A percentile compares a stretch with the other conserved stretches of the same genome.
Evolutionary conservation across 2,888 invertebrate genomes (phyloP).

Genomic region (Torymus auratus): DNA sequence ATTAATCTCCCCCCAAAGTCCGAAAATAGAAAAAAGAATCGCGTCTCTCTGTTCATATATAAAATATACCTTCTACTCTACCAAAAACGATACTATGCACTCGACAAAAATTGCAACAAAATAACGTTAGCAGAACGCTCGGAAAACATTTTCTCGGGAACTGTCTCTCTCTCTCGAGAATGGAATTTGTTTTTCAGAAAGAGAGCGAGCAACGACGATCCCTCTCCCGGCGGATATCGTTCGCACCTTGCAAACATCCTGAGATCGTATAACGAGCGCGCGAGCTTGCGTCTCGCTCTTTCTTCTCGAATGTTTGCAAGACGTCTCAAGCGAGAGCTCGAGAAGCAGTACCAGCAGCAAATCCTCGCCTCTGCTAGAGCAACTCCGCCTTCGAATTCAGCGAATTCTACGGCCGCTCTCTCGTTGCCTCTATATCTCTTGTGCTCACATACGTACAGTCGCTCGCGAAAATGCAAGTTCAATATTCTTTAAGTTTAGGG

Average conservation of each 20-base stretch:
- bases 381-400: constrained; percentile 37
- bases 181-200: no score
- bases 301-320: constrained; percentile 50
- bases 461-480: background rate
- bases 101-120: no score
- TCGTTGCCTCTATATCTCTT: background rate
- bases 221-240: constrained; percentile 11
- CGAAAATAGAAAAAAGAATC: constrained; percentile 13
- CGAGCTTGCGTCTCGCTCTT: background rate
- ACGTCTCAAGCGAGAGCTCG: constrained; percentile 16
- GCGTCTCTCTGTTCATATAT: background rate
- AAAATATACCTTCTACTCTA: background rate
- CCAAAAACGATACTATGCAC: no score
- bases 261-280: constrained; percentile 47
- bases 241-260: constrained; percentile 41
- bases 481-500: constrained; percentile 5
- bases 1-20: constrained; percentile 23
- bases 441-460: background rate
- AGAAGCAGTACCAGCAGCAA: background rate
- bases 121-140: no score
- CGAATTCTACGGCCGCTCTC: constrained; percentile 1
- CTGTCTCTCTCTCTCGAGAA: no score
- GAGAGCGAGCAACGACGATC: constrained; percentile 10
- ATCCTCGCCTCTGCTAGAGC: constrained; percentile 22
- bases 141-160: no score